Evolutionary conservation across 2,888 invertebrate genomes (phyloP), one percentile per base, ranked within the genome.

Genomic region (Zaprionus lineosus): DNA sequence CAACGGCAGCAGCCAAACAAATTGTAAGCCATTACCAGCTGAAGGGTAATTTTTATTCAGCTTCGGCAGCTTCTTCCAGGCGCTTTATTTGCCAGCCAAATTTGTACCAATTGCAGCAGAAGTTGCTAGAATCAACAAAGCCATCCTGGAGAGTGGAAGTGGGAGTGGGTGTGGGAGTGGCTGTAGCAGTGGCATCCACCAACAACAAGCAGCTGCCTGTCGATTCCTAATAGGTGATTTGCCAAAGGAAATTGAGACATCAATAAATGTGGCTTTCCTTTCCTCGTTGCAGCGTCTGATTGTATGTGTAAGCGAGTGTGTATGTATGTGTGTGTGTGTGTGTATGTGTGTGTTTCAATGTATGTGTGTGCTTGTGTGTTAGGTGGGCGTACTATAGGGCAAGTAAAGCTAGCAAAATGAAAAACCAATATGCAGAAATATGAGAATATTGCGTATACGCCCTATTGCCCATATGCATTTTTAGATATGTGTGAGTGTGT

Each of bases 211-310:
- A 60, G 61, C 57, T 76, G 59, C 44, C 74, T 68, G 65, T 67
- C 86, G 86, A 84, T 86, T 86, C 68, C 76, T 86, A 85, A 86
- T 78, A 74, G 85, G 76, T 84, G 84, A 84, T 81, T 84, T 84
- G 79, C 68, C 70, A 71, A 76, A 69, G 84, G 82, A 86, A 84
- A 84, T 84, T 84, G 84, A 86, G 84, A 76, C 87, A 86, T 86
- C 86, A 84, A 84, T 86, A 84, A 84, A 81, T 84, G 81, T 73
- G 86, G 72, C 84, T 78, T 77, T 63, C 59, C 51, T 43, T 59
- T 51, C 39, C 40, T 61, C 47, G 21, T 53, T 66, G 56, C 56
- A 14, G 14, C 29, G n/a, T n/a, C n/a, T n/a, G n/a, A n/a, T n/a
- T 26, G 40, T 28, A 8, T 41, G 16, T 15, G 14, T 12, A 1